Percentiles rank a stretch among this genome's conserved stretches.
Evolutionary conservation across 2,797 vertebrate genomes (phyloP).

Genomic region (Paramormyrops hopkinsi): DNA sequence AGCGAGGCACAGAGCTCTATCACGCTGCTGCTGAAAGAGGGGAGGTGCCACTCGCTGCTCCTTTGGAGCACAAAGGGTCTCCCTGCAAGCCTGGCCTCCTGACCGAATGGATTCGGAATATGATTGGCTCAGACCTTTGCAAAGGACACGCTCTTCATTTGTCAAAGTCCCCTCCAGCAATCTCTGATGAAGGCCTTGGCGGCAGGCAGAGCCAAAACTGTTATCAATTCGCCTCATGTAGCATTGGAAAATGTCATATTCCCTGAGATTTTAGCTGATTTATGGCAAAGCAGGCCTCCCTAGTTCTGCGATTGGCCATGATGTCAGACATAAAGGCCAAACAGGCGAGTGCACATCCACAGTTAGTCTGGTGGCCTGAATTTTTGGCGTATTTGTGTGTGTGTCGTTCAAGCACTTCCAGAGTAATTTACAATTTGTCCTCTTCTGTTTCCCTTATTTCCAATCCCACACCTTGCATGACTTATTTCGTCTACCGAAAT

Average conservation of each 20-base stretch:
- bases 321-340: conserved; percentile 1
- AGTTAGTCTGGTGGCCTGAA: background rate
- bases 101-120: background rate
- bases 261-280: background rate
- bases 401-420: background rate
- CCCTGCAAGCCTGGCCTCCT: background rate
- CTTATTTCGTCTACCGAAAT: background rate
- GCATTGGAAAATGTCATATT: conserved; percentile 12
- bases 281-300: background rate
- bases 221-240: conserved; percentile 4
- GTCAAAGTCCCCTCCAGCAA: background rate
- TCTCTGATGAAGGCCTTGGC: background rate
- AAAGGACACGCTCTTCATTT: background rate
- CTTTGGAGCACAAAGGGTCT: background rate
- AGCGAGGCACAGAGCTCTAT: background rate
- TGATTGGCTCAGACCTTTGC: conserved; percentile 14
- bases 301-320: background rate
- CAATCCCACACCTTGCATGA: background rate
- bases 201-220: background rate
- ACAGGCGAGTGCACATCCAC: background rate
- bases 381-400: background rate
- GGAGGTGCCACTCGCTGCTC: background rate
- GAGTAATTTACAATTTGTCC: background rate
- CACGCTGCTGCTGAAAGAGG: background rate
- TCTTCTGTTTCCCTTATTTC: background rate